These are phyloP conservation scores for Pelobates cultripes DNA, from an alignment of 2,797 vertebrate genomes.

Conservation along the genomic window DNA sequence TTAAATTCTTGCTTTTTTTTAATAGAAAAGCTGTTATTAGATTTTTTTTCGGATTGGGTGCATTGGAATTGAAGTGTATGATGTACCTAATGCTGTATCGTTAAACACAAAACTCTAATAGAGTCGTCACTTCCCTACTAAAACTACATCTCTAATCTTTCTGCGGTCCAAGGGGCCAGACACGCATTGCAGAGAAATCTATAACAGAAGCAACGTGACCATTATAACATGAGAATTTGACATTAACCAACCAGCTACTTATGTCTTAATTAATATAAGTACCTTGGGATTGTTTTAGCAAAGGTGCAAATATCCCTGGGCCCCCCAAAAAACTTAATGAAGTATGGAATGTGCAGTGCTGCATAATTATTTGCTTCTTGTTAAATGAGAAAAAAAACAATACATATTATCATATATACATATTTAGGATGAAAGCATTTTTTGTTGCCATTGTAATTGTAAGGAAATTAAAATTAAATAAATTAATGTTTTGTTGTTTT, in stretches of 20 bases:
- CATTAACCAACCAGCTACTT: not conserved
- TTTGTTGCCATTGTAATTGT: too few species aligned
- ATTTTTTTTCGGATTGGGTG: not conserved
- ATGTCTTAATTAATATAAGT: not conserved
- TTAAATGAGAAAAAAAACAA: too few species aligned
- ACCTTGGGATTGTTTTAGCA: not conserved
- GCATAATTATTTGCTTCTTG: too few species aligned
- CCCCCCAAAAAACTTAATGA: too few species aligned
- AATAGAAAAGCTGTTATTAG: not conserved
- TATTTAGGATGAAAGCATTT: not conserved
- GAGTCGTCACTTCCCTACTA: not conserved
- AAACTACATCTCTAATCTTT: not conserved
- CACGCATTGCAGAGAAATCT: not conserved
- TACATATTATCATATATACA: not conserved
- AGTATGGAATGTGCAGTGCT: too few species aligned
- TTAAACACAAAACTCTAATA: not conserved
- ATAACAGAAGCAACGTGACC: not conserved
- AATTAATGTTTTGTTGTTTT: too few species aligned
- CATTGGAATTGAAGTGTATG: not conserved
- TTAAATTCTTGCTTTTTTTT: not conserved
- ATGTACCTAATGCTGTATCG: not conserved
- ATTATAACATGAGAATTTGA: not conserved
- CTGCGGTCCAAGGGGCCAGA: not conserved
- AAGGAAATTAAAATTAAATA: too few species aligned
- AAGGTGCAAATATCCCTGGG: not conserved